Evolutionary conservation across 2,113 vertebrate genomes (phyloP), one percentile per base, ranked within the genome.

Genomic region (Heterotilapia buettikoferi): DNA sequence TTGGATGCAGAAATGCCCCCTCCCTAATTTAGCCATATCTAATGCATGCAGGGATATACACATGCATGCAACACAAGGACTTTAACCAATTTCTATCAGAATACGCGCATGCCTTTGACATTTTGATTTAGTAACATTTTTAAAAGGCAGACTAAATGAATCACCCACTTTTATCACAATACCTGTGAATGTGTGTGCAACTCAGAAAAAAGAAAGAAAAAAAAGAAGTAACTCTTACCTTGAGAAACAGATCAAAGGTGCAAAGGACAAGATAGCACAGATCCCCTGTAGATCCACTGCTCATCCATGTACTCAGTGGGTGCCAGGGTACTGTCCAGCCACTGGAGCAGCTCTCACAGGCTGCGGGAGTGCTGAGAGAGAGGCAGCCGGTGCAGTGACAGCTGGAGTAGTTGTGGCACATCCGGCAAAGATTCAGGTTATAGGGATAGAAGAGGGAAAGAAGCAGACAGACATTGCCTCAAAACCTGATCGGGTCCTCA

Each of bases 371-470:
- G 90, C 85, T 59, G 68, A 90, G 84, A 86, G 87, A 91, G 84
- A 95, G 89, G 90, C 92, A 90, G 93, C 93, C 89, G 84, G 92
- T 40, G 93, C 93, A 91, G 86, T 93, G 92, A 94, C 95, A 95
- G 95, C 95, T 93, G 94, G 88, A 95, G 90, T 79, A 95, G 95
- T 95, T 94, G 93, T 94, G 93, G 91, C 94, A 95, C 94, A 95
- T 95, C 93, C 89, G 80, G 92, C 82, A 94, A 94, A 92, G 91
- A 93, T 92, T 93, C 89, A 91, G 92, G 87, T 93, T 90, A 90
- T 87, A 86, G 13, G 86, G 94, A 85, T 85, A 83, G 54, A 83
- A 89, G 86, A 89, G 86, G 80, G 33, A 52, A 80, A 84, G 88
- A 93, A 92, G 84, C 57, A 93, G 92, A 90, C 86, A 91, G 90